Evolutionary conservation across 1,140 invertebrate genomes (phyloP).

Genomic region (Saccostrea cuccullata): DNA sequence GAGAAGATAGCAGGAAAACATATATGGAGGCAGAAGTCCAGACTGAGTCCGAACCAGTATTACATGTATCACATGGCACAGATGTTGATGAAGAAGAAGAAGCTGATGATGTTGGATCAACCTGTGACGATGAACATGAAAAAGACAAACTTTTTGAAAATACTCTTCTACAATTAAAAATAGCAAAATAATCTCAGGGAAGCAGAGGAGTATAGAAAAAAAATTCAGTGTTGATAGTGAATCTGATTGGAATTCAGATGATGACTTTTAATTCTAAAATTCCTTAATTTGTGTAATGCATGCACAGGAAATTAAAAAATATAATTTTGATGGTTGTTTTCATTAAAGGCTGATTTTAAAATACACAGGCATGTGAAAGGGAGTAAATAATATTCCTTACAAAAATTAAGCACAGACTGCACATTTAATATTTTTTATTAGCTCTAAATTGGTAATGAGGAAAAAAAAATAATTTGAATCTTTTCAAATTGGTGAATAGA

Average conservation of each 20-base stretch:
- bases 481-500: slow-evolving; percentile 2
- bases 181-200: slow-evolving; percentile 17
- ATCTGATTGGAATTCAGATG: not conserved
- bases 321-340: not conserved
- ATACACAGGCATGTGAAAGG: not conserved
- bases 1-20: not conserved
- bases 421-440: not conserved
- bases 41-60: not conserved
- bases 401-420: not conserved
- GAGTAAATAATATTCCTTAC: slow-evolving; percentile 3
- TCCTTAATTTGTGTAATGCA: not conserved
- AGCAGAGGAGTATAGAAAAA: not conserved
- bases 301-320: slow-evolving; percentile 13
- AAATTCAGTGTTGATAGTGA: not conserved
- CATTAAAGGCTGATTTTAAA: not conserved
- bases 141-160: not conserved
- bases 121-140: not conserved
- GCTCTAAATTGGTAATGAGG: not conserved
- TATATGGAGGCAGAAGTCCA: not conserved
- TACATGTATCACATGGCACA: not conserved
- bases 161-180: not conserved
- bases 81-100: not conserved
- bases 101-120: not conserved
- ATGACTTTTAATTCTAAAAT: not conserved
- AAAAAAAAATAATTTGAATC: not conserved